Conservation (phyloP, 2,797 vertebrate genomes). For the Spheniscus humboldti region DNA sequence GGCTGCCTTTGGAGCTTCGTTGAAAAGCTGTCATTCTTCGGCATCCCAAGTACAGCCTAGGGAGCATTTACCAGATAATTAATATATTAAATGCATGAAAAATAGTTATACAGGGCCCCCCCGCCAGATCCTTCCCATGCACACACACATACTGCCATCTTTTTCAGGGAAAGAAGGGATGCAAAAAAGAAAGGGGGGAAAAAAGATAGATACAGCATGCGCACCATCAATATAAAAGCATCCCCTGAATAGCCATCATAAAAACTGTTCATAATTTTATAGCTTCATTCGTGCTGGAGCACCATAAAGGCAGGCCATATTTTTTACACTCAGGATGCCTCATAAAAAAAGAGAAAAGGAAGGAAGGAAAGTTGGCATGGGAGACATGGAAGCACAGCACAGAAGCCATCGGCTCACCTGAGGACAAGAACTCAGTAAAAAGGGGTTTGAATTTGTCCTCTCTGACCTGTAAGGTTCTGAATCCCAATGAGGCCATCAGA, state of each 20-base stretch:
- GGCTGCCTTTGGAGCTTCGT: conserved; percentile 87
- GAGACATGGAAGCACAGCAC: conserved; percentile 3
- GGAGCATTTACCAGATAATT: conserved; percentile 99
- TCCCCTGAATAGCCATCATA: conserved; percentile 99
- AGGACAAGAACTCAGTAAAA: conserved; percentile 74
- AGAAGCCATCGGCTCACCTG: not conserved
- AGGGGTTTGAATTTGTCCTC: conserved; percentile 74
- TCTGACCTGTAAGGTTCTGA: conserved; percentile 58
- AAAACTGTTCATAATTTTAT: conserved; percentile 99
- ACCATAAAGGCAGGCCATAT: conserved; percentile 97
- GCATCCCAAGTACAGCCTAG: conserved; percentile 95
- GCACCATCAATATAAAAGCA: conserved; percentile 99
- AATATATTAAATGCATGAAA: conserved; percentile 99
- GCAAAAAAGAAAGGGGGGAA: conserved; percentile 41
- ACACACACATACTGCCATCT: not conserved
- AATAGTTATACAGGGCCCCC: conserved; percentile 95
- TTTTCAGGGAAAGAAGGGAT: conserved; percentile 49
- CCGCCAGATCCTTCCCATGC: not conserved
- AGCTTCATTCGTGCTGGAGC: conserved; percentile 98
- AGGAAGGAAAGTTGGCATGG: conserved; percentile 47
- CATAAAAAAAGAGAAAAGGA: conserved; percentile 70
- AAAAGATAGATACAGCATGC: conserved; percentile 92
- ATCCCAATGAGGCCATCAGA: conserved; percentile 63
- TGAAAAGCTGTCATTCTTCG: conserved; percentile 95
- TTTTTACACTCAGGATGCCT: conserved; percentile 88